These are phyloP conservation scores for Raja brachyura DNA, from an alignment of 2,113 vertebrate genomes.

Conservation along the genomic window DNA sequence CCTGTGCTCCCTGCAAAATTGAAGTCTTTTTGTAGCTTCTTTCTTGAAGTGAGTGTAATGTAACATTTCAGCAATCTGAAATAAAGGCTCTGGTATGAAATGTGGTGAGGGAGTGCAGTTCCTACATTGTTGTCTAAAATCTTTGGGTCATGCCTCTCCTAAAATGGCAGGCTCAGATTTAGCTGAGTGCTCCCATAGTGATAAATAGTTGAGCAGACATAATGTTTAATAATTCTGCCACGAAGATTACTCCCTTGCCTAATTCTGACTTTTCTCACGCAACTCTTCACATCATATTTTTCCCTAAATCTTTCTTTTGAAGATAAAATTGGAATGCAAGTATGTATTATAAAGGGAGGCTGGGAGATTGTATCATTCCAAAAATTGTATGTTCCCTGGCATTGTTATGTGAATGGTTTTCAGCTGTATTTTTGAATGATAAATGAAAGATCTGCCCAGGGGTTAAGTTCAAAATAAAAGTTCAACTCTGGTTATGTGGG, in stretches of 20 bases:
- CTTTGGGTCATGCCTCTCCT: too few species aligned
- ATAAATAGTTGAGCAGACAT: background rate
- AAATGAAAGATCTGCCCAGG: background rate
- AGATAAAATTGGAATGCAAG: background rate
- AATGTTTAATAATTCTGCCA: background rate
- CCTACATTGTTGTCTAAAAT: background rate
- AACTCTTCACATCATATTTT: background rate
- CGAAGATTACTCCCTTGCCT: background rate
- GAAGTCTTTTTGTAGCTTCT: background rate
- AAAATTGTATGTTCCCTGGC: background rate
- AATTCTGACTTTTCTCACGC: background rate
- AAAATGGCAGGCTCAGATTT: background rate
- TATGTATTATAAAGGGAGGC: background rate
- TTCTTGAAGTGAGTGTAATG: background rate
- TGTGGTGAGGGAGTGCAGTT: background rate
- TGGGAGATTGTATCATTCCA: background rate
- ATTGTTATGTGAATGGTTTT: background rate
- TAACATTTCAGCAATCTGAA: background rate
- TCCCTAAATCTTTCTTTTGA: background rate
- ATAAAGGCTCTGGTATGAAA: slow-evolving; percentile 6
- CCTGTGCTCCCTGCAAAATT: too few species aligned
- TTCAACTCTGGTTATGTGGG: background rate
- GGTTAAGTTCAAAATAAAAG: background rate
- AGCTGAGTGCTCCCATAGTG: background rate
- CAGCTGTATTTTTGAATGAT: background rate